Base-by-base conservation (phyloP, 2,113 vertebrate genomes). In the Telmatochromis sp. region DNA sequence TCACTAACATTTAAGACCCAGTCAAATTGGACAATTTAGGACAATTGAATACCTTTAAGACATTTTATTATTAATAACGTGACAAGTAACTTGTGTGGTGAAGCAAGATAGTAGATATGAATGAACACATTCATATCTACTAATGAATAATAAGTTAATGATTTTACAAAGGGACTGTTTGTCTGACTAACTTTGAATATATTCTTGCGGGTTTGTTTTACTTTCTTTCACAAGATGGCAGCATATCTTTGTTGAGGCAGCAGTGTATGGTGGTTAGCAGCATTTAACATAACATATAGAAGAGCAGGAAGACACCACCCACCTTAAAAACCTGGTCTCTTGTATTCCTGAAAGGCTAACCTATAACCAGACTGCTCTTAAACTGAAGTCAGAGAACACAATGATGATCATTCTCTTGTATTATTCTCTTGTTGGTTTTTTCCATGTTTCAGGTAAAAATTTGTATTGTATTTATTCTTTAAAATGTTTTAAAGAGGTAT, bases 261-360 rank as follows among this genome's bases (percentile, higher is more conserved):
- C 0, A 0, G 21, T 0, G 2, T 10, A 19, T 45, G 23, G 9
- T 47, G 40, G 9, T 28, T 75, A 11, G 40, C 23, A 5, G 23
- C 68, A 75, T 75, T 75, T 47, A 65, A 37, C 23, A 17, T 73
- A 28, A 47, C 40, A 17, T 47, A 47, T 17, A 75, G 40, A 75
- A 28, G 40, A 75, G 40, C 65, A 70, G 37, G 40, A 75, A 28
- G 68, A 28, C 4, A 17, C 40, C 68, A 19, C 68, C 68, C 68
- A 28, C 68, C 6, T 47, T 75, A 17, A 75, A 47, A 47, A 47
- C 9, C 12, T 70, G 23, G 21, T 45, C 68, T 73, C 40, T 47
- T 73, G 21, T 47, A 28, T 28, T 75, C 14, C 68, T 75, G 1
- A 47, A 2, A 47, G 40, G 9, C 4, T 75, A 7, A 28, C 14